These are phyloP conservation scores for Rhingia campestris DNA, from an alignment of 2,888 invertebrate genomes.

Conservation along the genomic window DNA sequence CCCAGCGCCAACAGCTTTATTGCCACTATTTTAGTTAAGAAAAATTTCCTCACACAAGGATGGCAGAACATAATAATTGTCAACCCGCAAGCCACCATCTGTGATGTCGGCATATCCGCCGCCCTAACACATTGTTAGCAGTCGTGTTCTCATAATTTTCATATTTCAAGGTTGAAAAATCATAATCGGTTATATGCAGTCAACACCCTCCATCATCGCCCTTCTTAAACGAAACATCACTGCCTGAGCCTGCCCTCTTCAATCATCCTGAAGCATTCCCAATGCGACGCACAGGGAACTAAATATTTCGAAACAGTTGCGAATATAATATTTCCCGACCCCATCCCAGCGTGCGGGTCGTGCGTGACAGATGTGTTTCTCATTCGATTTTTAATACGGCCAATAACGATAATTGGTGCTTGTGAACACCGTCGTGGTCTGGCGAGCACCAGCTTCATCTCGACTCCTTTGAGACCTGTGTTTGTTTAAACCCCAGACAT, in stretches of 20 bases:
- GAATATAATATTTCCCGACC: conserved; percentile 56
- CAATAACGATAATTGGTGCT: conserved; percentile 82
- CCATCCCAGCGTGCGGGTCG: conserved; percentile 69
- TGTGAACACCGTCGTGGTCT: conserved; percentile 66
- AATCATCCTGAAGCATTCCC: conserved; percentile 61
- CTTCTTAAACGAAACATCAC: conserved; percentile 17
- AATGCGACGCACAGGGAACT: conserved; percentile 4
- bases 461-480: conserved; percentile 7
- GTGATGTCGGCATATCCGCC: conserved; percentile 67
- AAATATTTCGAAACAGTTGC: conserved; percentile 74
- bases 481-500: conserved; percentile 25
- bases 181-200: conserved; percentile 73
- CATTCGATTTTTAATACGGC: conserved; percentile 83
- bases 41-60: conserved; percentile 25
- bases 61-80: conserved; percentile 58
- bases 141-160: conserved; percentile 69
- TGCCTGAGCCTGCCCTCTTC: conserved; percentile 21
- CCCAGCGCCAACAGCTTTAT: conserved; percentile 42
- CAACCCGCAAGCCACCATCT: conserved; percentile 70
- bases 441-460: conserved; percentile 53
- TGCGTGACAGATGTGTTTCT: conserved; percentile 83
- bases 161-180: conserved; percentile 72
- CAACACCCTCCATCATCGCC: conserved; percentile 73
- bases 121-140: conserved; percentile 67
- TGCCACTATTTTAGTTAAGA: conserved; percentile 37